Percentiles rank a stretch among this genome's conserved stretches.
phyloP scores from a whole-genome alignment of 1,140 invertebrate species.

The Trichoplusia ni region DNA sequence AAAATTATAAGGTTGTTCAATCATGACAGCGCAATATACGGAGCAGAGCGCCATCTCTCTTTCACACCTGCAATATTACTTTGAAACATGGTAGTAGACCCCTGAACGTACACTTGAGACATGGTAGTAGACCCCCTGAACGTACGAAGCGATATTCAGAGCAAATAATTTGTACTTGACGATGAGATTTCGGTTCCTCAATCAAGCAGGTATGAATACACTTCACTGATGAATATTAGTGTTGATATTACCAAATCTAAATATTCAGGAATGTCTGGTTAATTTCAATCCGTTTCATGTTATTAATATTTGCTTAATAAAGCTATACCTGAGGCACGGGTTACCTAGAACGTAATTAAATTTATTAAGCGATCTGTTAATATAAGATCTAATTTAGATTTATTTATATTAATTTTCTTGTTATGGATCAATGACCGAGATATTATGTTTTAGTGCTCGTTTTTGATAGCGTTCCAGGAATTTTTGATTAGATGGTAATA shows the following conservation, averaged over 20 bases:
- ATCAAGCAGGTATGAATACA: neutral
- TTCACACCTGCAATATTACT: too few relatives aligned
- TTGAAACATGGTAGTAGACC: too few relatives aligned
- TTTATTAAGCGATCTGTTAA: neutral
- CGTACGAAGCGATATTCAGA: conserved; percentile 5
- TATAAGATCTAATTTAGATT: neutral
- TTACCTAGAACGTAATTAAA: conserved; percentile 7
- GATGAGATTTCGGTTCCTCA: neutral
- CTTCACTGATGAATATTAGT: conserved; percentile 6
- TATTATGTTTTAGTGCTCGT: neutral
- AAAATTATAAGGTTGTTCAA: too few relatives aligned
- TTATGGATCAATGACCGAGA: neutral
- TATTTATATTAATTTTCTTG: too few relatives aligned
- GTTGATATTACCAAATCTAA: neutral
- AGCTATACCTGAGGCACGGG: neutral
- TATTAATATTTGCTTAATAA: neutral
- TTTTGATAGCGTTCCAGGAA: too few relatives aligned
- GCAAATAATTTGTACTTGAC: conserved; percentile 8
- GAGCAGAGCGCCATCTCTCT: too few relatives aligned
- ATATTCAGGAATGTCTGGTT: neutral
- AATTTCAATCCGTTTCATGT: neutral
- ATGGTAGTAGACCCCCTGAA: too few relatives aligned
- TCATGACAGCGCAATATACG: too few relatives aligned
- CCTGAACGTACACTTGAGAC: too few relatives aligned
- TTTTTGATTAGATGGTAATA: neutral